These are phyloP conservation scores for Magallana ariakensis DNA, from an alignment of 1,140 invertebrate species.

Conservation along the genomic window DNA sequence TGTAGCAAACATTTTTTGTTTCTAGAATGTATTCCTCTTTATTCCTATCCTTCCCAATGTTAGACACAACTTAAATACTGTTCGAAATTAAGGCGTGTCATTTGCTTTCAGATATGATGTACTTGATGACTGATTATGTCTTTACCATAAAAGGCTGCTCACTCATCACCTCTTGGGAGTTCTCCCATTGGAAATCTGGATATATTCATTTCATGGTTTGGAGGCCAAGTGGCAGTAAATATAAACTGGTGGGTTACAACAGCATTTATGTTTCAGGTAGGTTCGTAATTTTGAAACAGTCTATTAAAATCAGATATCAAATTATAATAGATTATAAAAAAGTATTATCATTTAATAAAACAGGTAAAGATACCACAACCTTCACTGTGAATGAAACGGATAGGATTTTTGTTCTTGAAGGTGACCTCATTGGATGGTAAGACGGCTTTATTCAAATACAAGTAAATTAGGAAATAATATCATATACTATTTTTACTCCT, in stretches of 20 bases:
- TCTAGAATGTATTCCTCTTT: too few species aligned
- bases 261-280: conserved; percentile 6
- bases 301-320: not conserved
- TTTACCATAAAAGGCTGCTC: not conserved
- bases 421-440: conserved; percentile 22
- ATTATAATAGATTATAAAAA: not conserved
- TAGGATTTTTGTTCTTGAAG: not conserved
- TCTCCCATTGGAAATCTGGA: not conserved
- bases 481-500: too few species aligned
- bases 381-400: not conserved
- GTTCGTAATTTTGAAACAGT: not conserved
- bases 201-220: conserved; percentile 16
- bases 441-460: not conserved
- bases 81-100: not conserved
- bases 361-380: not conserved
- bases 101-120: not conserved
- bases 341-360: not conserved
- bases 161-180: not conserved
- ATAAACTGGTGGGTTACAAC: not conserved
- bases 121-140: conserved; percentile 25
- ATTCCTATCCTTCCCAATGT: too few species aligned
- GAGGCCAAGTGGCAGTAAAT: conserved; percentile 1
- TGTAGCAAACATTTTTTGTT: not conserved
- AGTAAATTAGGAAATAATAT: not conserved
- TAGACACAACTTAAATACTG: too few species aligned